Base-by-base conservation (phyloP, 2,113 vertebrate genomes). In the Anser cygnoides region DNA sequence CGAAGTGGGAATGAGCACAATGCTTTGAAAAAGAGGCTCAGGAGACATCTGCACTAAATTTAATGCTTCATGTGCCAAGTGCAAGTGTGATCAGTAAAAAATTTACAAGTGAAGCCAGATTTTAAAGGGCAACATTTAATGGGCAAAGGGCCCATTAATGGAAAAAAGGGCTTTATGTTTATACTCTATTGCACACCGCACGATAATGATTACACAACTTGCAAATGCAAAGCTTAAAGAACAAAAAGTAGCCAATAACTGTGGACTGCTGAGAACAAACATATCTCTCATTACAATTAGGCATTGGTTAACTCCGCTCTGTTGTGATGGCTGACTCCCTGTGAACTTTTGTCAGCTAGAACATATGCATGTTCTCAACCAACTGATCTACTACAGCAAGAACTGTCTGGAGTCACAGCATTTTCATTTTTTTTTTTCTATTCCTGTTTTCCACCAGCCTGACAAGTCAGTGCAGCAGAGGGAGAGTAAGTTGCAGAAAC, bases 381-480 rank as follows among this genome's bases (percentile, higher is more conserved):
- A 8, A 21, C 74, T 61, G 1, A 76, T 57, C 55, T 76, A 8
- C 29, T 37, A 44, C 33, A 7, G 43, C 50, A 59, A 77, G 49
- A 6, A 19, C 11, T 18, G 26, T 15, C 41, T 74, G 66, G 25
- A 59, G 10, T 49, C 29, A 73, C 5, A 20, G 14, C 6, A 10
- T 52, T 52, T 52, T 50, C 19, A 20, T 49, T 1, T 14, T 11
- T 55, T 11, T 11, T 55, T 33, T 44, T 44, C 37, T 75, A 37
- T 26, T 65, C 0, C 0, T 20, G 5, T 33, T n/a, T 73, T 68
- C 66, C 59, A 52, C 26, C 54, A 61, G 63, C 41, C 10, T 3
- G 23, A 25, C 26, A 62, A 29, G 41, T 74, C 58, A 43, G 41
- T 33, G 20, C 7, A 14, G 28, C 1, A 50, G 4, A 16, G 13